Base-by-base conservation (phyloP, 2,888 invertebrate genomes). In the Halictus ligatus region DNA sequence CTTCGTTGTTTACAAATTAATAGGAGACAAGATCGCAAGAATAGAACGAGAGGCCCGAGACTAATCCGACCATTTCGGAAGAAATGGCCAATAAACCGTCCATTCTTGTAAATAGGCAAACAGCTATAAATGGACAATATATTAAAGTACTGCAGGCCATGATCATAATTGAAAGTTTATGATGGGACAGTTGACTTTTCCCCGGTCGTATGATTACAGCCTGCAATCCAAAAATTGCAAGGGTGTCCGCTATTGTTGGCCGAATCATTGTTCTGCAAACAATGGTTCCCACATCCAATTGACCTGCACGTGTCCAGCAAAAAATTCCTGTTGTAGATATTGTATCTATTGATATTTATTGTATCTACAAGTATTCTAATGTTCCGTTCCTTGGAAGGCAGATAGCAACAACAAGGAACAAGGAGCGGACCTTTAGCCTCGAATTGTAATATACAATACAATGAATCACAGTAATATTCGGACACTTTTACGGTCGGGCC, bases 91-190 rank as follows among this genome's bases (percentile, higher is more conserved):
- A 91, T 92, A 91, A 91, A 88, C 74, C 75, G 64, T 83, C 18
- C 78, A 35, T 48, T 78, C 84, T 90, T 87, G 78, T 90, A 90
- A 92, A 90, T 89, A 89, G 86, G 80, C 89, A 86, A 90, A 90
- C 87, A 91, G 88, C 86, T 90, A 76, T 92, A 92, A 92, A 91
- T 82, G 74, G 85, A 76, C 87, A 89, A 89, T 86, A 85, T 88
- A 91, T 91, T 89, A 88, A 81, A 89, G 81, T 81, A 83, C 40
- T 82, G 86, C 77, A 77, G 80, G 80, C 75, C 67, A 87, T 85
- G 81, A 89, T 87, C 87, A 78, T 79, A 86, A 85, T 29, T 77
- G 73, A 78, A 81, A 54, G 73, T 85, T 84, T 88, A 89, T 83
- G 86, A 75, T 43, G 77, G 75, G 58, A 58, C 71, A 87, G 89